phyloP scores from a whole-genome alignment of 2,113 vertebrate genomes.

The Rhinoderma darwinii region DNA sequence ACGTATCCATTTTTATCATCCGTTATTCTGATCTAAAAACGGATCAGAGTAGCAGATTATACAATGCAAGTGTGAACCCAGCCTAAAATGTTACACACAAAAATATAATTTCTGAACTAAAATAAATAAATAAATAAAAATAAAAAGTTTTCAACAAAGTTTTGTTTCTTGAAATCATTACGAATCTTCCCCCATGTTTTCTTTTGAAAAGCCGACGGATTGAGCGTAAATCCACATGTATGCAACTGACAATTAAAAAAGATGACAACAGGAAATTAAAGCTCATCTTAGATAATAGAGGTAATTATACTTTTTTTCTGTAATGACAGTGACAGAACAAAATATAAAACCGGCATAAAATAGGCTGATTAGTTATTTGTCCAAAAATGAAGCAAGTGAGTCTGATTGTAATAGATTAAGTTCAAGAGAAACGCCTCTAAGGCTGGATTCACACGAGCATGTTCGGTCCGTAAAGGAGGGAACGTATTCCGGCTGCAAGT shows the following conservation, averaged over 20 bases:
- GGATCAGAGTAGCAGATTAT: no score
- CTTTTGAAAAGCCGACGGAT: neutral
- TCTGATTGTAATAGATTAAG: neutral
- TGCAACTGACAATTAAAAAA: conserved; percentile 16
- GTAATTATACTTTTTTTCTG: neutral
- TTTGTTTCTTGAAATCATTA: neutral
- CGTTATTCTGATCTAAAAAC: no score
- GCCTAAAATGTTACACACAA: no score
- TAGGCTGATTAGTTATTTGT: neutral
- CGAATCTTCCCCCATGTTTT: neutral
- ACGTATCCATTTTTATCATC: no score
- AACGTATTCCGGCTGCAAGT: no score
- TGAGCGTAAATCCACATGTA: neutral
- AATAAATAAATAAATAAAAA: neutral
- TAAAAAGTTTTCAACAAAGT: neutral
- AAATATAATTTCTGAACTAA: no score
- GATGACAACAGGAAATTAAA: conserved; percentile 45
- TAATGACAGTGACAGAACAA: conserved; percentile 8
- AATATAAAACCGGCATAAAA: neutral
- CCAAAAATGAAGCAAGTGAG: neutral
- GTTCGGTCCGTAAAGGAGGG: no score
- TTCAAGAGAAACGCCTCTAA: neutral
- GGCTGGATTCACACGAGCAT: no score
- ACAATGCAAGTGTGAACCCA: no score
- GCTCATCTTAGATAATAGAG: conserved; percentile 20